Evolutionary conservation across 2,888 invertebrate genomes (phyloP), one percentile per base, ranked within the genome.

Genomic region (Allophyes oxyacanthae): DNA sequence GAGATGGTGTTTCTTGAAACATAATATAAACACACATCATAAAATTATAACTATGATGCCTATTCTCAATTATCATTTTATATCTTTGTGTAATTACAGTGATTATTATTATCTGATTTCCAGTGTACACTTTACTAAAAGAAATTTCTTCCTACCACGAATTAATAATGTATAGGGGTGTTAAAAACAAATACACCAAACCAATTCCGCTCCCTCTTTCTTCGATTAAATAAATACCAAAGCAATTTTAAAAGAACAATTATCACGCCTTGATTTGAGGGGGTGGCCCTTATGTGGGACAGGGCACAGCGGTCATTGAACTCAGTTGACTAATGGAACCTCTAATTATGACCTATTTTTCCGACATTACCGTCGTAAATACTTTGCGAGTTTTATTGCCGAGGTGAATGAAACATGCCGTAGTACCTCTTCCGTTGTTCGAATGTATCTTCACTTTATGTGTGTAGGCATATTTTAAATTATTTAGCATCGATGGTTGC

Each of bases 251-350:
- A 60, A 68, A 70, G 78, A 72, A 79, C 77, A 79, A 83, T 82
- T 80, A 82, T 81, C 75, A 50, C 76, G 68, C 75, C 77, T 72
- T 61, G 59, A 60, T 78, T 81, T 66, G 64, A 66, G 67, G 79
- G 81, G 84, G 80, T 75, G 72, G 68, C 75, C 75, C 77, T 78
- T 72, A 81, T 78, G 72, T 77, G 72, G 85, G 72, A 69, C 82
- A 82, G 72, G 79, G 79, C 59, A 61, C 45, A 63, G 52, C 67
- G 70, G 67, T 66, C 78, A 56, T 42, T 64, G 79, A 72, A 68
- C 74, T 42, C 49, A 64, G 72, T 77, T 71, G 58, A 61, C 71
- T 72, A 80, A 83, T 83, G 74, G 68, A 69, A 72, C 74, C 64
- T 65, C 72, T 79, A 77, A 76, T 83, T 79, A 77, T 75, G 76